Percentiles rank a stretch among this genome's conserved stretches.
These are phyloP conservation scores for Myanophis thanlyinensis DNA, from an alignment of 2,113 vertebrate species.

Conservation along the genomic window DNA sequence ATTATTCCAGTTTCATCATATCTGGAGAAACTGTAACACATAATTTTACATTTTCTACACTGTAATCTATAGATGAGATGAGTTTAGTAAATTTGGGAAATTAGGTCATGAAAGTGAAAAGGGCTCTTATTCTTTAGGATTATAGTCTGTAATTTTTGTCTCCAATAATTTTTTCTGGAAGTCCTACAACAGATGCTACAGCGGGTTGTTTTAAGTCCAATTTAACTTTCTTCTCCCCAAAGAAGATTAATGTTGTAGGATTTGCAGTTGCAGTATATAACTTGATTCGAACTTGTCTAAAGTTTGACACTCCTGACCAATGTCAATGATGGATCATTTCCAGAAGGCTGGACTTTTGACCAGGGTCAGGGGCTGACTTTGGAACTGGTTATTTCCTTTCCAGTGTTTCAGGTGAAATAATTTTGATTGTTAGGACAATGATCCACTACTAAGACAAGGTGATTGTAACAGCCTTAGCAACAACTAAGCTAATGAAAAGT, in stretches of 20 bases:
- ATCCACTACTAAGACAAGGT: background rate
- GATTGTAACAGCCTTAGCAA: background rate
- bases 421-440: conserved; percentile 17
- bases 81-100: background rate
- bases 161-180: background rate
- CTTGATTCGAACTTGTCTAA: background rate
- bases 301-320: conserved; percentile 9
- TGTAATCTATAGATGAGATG: background rate
- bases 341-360: background rate
- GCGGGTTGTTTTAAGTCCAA: background rate
- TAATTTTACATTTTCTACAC: too few relatives aligned
- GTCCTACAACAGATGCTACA: background rate
- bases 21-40: too few relatives aligned
- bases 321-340: background rate
- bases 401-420: conserved; percentile 29
- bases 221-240: background rate
- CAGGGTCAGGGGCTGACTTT: background rate
- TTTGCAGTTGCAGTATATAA: background rate
- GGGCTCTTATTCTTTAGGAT: background rate
- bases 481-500: background rate
- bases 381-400: background rate
- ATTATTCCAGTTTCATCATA: too few relatives aligned
- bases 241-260: background rate
- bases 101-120: background rate
- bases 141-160: background rate